These are phyloP conservation scores for Cyclopterus lumpus DNA, from an alignment of 2,797 vertebrate genomes.

Conservation along the genomic window DNA sequence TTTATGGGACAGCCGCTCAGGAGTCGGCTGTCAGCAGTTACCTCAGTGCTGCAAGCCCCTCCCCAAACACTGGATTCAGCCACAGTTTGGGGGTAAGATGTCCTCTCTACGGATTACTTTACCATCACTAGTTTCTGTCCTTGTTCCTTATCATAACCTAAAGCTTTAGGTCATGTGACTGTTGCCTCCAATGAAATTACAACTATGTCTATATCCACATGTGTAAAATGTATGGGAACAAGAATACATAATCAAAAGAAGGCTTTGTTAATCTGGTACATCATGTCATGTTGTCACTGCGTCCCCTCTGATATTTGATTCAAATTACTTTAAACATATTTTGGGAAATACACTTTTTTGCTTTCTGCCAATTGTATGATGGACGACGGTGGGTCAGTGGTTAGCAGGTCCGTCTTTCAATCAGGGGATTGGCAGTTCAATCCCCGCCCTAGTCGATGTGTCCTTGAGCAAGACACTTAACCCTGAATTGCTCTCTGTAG, in stretches of 20 bases:
- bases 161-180: neutral
- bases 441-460: no score
- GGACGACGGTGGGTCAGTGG: no score
- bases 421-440: no score
- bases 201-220: neutral
- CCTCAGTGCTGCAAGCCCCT: slow-evolving; percentile 97
- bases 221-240: neutral
- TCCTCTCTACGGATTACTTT: neutral
- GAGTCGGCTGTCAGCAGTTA: slow-evolving; percentile 98
- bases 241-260: neutral
- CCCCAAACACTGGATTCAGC: slow-evolving; percentile 96
- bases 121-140: neutral
- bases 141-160: neutral
- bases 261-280: neutral
- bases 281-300: neutral
- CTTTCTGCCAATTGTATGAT: no score
- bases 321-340: neutral
- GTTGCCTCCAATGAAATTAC: neutral
- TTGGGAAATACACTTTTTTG: neutral
- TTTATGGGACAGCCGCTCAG: slow-evolving; percentile 94
- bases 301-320: neutral
- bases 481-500: no score
- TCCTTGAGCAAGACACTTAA: no score
- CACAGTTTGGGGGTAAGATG: slow-evolving; percentile 95
- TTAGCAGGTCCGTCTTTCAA: no score